Evolutionary conservation across 2,113 vertebrate species (phyloP).

Genomic region (Sialia sialis): DNA sequence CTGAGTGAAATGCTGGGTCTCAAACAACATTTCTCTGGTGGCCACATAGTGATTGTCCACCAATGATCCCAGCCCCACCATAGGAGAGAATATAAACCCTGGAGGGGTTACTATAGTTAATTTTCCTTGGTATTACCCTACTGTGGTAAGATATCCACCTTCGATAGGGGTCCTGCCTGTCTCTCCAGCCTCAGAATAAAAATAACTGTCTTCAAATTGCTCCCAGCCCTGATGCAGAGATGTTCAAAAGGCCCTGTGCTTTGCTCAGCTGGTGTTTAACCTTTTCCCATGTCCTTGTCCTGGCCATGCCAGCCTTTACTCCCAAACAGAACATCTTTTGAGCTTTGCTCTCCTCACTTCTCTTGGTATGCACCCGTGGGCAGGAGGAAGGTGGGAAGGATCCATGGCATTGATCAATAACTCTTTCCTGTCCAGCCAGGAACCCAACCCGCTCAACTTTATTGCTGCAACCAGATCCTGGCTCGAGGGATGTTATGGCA

Average conservation of each 20-base stretch:
- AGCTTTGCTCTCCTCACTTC: neutral
- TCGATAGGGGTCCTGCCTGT: neutral
- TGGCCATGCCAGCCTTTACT: neutral
- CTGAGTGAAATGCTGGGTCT: neutral
- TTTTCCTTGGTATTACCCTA: neutral
- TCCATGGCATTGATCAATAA: constrained; percentile 58
- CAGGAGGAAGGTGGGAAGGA: constrained; percentile 41
- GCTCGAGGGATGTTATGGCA: constrained; percentile 77
- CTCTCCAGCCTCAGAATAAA: neutral
- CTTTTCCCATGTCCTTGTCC: neutral
- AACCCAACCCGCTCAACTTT: constrained; percentile 75
- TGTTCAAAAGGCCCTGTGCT: neutral
- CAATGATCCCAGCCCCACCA: fast-evolving
- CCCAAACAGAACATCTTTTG: neutral
- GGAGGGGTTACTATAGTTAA: neutral
- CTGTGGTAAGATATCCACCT: neutral
- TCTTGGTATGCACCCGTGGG: neutral
- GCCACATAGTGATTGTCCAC: neutral
- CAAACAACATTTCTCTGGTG: neutral
- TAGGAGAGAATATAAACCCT: neutral
- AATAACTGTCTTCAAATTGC: neutral
- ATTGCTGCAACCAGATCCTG: constrained; percentile 82
- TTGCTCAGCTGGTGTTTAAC: neutral
- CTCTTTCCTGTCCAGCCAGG: constrained; percentile 54
- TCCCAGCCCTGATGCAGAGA: neutral